Evolutionary conservation across 2,888 invertebrate genomes (phyloP).

Genomic region (Mythimna albipuncta): DNA sequence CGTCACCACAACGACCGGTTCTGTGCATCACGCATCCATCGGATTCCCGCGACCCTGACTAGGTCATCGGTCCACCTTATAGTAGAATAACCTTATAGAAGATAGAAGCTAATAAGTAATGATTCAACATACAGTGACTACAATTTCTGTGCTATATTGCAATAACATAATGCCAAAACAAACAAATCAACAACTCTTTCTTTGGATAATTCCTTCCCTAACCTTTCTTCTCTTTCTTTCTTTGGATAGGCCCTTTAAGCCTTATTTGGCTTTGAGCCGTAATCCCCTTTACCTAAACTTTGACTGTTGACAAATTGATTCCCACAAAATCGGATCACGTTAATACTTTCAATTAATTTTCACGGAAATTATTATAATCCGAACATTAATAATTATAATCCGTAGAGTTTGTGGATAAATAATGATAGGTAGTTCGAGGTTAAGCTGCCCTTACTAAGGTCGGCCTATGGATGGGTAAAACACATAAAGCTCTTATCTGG

Average conservation of each 20-base stretch:
- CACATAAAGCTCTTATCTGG: no score
- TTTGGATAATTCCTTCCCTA: conserved; percentile 7
- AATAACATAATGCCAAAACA: background rate
- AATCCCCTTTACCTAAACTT: conserved; percentile 47
- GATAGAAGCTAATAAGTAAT: no score
- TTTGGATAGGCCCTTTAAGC: background rate
- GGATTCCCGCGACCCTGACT: no score
- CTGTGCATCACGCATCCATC: no score
- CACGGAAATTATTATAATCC: conserved; percentile 44
- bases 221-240: no score
- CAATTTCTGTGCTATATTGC: no score
- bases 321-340: conserved; percentile 49
- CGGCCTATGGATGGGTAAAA: background rate
- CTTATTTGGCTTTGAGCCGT: conserved; percentile 29
- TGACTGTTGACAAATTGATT: conserved; percentile 67
- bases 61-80: no score
- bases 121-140: no score
- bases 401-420: background rate
- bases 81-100: no score
- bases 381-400: conserved; percentile 9
- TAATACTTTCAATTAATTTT: conserved; percentile 59
- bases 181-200: conserved; percentile 6
- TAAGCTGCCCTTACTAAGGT: background rate
- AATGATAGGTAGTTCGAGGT: background rate
- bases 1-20: no score